These are phyloP conservation scores for Drosophila azteca DNA, from an alignment of 1,140 invertebrate species.

Conservation along the genomic window DNA sequence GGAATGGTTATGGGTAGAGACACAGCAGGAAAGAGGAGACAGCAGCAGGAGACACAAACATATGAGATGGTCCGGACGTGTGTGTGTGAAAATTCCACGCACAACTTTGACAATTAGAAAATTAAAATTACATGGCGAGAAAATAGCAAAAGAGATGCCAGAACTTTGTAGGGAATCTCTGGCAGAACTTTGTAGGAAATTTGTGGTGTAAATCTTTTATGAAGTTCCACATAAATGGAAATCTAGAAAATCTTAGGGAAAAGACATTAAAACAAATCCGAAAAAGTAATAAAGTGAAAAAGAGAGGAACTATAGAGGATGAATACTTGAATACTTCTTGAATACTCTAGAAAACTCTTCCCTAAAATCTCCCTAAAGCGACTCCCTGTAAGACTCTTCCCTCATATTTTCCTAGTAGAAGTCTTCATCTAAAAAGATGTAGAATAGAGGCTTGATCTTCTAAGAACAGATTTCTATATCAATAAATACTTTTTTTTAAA, in stretches of 20 bases:
- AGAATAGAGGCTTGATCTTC: too few relatives aligned
- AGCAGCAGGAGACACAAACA: background rate
- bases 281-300: background rate
- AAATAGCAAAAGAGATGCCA: background rate
- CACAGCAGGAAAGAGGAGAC: background rate
- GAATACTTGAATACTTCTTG: too few relatives aligned
- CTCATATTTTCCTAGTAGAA: too few relatives aligned
- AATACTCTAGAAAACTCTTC: too few relatives aligned
- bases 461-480: too few relatives aligned
- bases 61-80: constrained; percentile 9
- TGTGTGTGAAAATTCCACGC: constrained; percentile 23
- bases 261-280: background rate
- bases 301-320: too few relatives aligned
- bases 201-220: background rate
- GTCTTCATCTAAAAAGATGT: too few relatives aligned
- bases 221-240: background rate
- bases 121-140: constrained; percentile 64
- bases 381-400: too few relatives aligned
- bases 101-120: constrained; percentile 76
- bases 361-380: too few relatives aligned
- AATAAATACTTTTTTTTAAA: too few relatives aligned
- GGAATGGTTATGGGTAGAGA: constrained; percentile 5
- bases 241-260: background rate
- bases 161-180: too few relatives aligned
- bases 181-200: too few relatives aligned